phyloP scores from a whole-genome alignment of 2,113 vertebrate species.

The Eublepharis macularius region DNA sequence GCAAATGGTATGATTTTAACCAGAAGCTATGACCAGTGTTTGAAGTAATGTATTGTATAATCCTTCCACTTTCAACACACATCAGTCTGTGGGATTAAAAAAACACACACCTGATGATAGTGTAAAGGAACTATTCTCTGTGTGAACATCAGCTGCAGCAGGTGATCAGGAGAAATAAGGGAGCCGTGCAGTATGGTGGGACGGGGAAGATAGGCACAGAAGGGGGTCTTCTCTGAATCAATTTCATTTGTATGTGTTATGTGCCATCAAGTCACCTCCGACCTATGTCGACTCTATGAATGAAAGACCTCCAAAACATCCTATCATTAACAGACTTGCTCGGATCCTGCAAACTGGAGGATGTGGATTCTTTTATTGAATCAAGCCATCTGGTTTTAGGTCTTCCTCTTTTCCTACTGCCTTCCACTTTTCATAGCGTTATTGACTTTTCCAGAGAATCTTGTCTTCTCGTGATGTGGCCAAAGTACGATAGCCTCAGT shows the following conservation, averaged over 20 bases:
- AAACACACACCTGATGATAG: conserved; percentile 36
- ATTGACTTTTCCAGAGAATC: too few species aligned
- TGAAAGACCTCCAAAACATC: too few species aligned
- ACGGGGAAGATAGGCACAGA: not conserved
- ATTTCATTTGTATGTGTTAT: not conserved
- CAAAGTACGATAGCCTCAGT: too few species aligned
- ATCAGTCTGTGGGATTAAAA: conserved; percentile 66
- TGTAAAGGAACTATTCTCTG: conserved; percentile 43
- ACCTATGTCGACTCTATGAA: too few species aligned
- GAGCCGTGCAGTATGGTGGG: conserved; percentile 7
- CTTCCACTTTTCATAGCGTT: too few species aligned
- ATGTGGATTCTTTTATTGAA: too few species aligned
- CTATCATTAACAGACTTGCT: too few species aligned
- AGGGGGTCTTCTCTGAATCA: not conserved
- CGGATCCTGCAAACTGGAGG: too few species aligned
- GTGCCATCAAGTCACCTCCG: too few species aligned
- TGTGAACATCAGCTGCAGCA: conserved; percentile 36
- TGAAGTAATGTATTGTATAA: conserved; percentile 69
- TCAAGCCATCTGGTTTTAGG: too few species aligned
- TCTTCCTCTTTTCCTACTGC: too few species aligned
- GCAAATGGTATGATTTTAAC: conserved; percentile 59
- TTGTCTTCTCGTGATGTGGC: too few species aligned
- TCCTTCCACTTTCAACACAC: conserved; percentile 67
- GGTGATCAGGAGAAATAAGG: conserved; percentile 49
- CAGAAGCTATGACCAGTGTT: conserved; percentile 57